Evolutionary conservation across 2,888 invertebrate species (phyloP), one percentile per base, ranked within the genome.

Genomic region (Tetrapedia diversipes): DNA sequence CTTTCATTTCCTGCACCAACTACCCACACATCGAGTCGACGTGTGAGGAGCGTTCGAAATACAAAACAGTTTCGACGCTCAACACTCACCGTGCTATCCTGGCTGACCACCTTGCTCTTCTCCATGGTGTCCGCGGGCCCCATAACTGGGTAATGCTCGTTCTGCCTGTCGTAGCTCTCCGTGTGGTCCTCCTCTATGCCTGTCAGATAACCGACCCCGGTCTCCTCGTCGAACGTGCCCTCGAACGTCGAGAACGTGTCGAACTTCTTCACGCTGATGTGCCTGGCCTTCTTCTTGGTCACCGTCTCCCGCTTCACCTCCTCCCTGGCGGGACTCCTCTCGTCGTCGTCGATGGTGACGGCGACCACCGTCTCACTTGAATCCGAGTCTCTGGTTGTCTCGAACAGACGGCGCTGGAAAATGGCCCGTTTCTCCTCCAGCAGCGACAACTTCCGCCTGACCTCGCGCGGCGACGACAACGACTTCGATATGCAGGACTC

Each of bases 201-300:
- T 8, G 83, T 86, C 60, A 90, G 83, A 69, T 89, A 89, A 24
- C 88, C 90, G 27, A 87, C 75, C 1, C 89, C 89, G 7, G 88
- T 85, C 54, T 87, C 89, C 63, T 89, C 90, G 86, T 91, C 90
- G 79, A 90, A 89, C n/a, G 89, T 88, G 4, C 88, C 88, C 70
- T 89, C 90, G 82, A 91, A 89, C 14, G 90, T 90, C 24, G 91
- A 89, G 72, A 91, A 91, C 3, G 90, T 88, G 61, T 91, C 91
- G 79, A 90, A 90, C 54, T 88, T 90, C 22, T 85, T 83, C 19
- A 90, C 91, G 76, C 89, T 90, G 53, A 91, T 90, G 27, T 87
- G 87, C 7, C 90, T 82, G 2, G 87, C 87, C 1, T 47, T 84
- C 64, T 83, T 86, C 41, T 77, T 83, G 32, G 39, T 79, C 0